These are phyloP conservation scores for Scophthalmus maximus DNA, from an alignment of 2,113 vertebrate species.

Conservation along the genomic window DNA sequence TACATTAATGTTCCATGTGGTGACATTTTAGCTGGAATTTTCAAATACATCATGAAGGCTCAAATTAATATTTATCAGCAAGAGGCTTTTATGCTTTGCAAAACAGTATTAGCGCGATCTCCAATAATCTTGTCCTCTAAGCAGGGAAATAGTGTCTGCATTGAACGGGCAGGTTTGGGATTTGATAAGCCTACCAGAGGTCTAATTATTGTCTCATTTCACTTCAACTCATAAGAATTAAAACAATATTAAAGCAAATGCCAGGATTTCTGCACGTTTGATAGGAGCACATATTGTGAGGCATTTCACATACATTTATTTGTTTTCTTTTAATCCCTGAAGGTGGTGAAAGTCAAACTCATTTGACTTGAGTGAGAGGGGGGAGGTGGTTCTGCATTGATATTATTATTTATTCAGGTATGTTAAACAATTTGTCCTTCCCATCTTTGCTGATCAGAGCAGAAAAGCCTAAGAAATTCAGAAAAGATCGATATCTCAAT, in stretches of 20 bases:
- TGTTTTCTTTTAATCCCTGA: conserved; percentile 45
- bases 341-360: conserved; percentile 59
- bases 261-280: neutral
- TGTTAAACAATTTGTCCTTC: conserved; percentile 88
- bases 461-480: conserved; percentile 95
- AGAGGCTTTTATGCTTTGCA: conserved; percentile 99
- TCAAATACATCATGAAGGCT: conserved; percentile 99
- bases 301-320: conserved; percentile 34
- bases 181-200: conserved; percentile 47
- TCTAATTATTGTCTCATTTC: conserved; percentile 35
- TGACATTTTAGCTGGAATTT: conserved; percentile 99
- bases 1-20: conserved; percentile 99
- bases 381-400: conserved; percentile 57
- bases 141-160: conserved; percentile 73
- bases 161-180: conserved; percentile 55
- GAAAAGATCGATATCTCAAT: conserved; percentile 96
- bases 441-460: conserved; percentile 93
- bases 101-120: conserved; percentile 98
- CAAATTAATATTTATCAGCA: conserved; percentile 99
- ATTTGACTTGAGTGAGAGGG: conserved; percentile 53
- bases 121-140: conserved; percentile 82
- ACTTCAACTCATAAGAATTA: conserved; percentile 4
- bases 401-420: conserved; percentile 83
- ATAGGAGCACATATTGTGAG: neutral
- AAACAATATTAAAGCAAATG: conserved; percentile 17